Conservation (phyloP, 2,888 invertebrate genomes). For the Thymelicus acteon region DNA sequence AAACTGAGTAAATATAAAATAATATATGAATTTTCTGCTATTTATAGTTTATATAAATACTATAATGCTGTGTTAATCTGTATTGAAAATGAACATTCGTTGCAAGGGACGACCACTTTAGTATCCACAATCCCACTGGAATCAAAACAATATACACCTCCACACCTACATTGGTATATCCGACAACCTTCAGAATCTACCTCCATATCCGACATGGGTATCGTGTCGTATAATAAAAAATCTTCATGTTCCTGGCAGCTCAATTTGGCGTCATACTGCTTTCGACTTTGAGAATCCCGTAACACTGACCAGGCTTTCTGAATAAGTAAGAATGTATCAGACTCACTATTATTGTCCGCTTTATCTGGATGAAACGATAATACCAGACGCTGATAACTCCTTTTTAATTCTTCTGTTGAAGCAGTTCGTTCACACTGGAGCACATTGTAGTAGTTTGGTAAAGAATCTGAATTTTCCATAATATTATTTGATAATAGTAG, state of each 20-base stretch:
- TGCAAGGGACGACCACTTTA: constrained; percentile 86
- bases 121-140: constrained; percentile 45
- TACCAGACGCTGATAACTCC: constrained; percentile 84
- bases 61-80: constrained; percentile 65
- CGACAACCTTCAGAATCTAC: constrained; percentile 63
- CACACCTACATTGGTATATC: constrained; percentile 88
- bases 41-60: not conserved
- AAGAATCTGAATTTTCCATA: constrained; percentile 19
- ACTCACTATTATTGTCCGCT: constrained; percentile 46
- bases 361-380: constrained; percentile 87
- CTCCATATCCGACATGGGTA: constrained; percentile 79
- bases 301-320: constrained; percentile 90
- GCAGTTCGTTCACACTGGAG: constrained; percentile 83
- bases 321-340: constrained; percentile 71
- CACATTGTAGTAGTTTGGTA: constrained; percentile 81
- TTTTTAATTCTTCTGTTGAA: constrained; percentile 84
- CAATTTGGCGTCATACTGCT: constrained; percentile 87
- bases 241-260: constrained; percentile 85
- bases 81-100: constrained; percentile 90
- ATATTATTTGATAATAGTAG: not conserved
- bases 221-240: constrained; percentile 85
- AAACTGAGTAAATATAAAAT: no score
- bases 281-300: constrained; percentile 84
- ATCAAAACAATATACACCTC: constrained; percentile 84
- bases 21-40: no score